Conservation (phyloP, 1,140 invertebrate species). For the Chironomus tepperi region DNA sequence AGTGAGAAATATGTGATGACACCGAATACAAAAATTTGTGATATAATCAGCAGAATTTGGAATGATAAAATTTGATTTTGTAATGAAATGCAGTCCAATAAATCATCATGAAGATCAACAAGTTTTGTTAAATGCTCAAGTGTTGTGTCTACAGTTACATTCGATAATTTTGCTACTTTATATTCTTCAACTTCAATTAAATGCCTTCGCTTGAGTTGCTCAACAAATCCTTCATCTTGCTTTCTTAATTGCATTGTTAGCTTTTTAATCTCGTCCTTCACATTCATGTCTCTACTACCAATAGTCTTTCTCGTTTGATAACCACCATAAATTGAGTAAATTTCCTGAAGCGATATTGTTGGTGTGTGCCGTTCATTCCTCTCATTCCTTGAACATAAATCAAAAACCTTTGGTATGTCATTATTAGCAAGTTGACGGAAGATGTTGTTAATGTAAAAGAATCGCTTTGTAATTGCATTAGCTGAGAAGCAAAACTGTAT, state of each 20-base stretch:
- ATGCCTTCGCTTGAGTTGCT: background rate
- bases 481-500: background rate
- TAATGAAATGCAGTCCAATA: background rate
- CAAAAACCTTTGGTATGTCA: constrained; percentile 15
- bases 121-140: constrained; percentile 16
- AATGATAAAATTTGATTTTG: constrained; percentile 11
- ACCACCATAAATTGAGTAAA: constrained; percentile 8
- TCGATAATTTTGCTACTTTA: background rate
- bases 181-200: constrained; percentile 12
- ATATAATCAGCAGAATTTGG: constrained; percentile 3
- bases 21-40: constrained; percentile 10
- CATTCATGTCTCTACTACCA: background rate
- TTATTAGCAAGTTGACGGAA: background rate
- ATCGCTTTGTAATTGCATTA: background rate
- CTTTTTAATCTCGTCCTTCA: constrained; percentile 15
- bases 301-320: background rate
- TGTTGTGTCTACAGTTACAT: background rate
- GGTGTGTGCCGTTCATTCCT: background rate
- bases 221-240: background rate
- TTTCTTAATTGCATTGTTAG: background rate
- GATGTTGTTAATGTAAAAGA: constrained; percentile 9
- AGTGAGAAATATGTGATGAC: background rate
- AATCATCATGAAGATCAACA: background rate
- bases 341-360: background rate
- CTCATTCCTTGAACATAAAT: background rate